phyloP scores from a whole-genome alignment of 2,113 vertebrate species.

The Poeciliopsis prolifica region DNA sequence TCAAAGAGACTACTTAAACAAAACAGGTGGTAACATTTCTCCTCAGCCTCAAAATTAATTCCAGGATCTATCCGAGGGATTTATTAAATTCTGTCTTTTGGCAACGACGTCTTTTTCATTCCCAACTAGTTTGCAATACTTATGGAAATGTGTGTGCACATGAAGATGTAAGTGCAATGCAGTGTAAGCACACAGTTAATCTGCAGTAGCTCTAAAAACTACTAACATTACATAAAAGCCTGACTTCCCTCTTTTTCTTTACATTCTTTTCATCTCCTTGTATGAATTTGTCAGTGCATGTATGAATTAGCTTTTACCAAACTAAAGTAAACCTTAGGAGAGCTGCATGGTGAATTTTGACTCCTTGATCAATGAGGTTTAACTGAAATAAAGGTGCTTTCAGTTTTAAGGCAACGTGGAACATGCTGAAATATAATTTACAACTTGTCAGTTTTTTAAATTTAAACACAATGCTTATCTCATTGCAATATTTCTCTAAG shows the following conservation, averaged over 20 bases:
- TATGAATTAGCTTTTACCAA: not conserved
- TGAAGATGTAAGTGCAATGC: slow-evolving; percentile 30
- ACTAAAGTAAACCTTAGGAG: too few relatives aligned
- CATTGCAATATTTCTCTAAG: not conserved
- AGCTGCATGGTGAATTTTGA: not conserved
- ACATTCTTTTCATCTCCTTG: not conserved
- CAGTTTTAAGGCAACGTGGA: not conserved
- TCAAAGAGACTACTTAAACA: slow-evolving; percentile 80
- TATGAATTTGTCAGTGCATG: not conserved
- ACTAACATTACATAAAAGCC: slow-evolving; percentile 4
- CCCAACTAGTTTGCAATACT: slow-evolving; percentile 44
- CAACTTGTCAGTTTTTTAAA: not conserved
- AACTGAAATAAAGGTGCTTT: not conserved
- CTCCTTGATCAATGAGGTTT: too few relatives aligned
- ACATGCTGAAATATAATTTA: not conserved
- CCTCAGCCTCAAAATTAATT: slow-evolving; percentile 71
- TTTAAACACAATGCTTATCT: not conserved
- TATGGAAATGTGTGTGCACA: slow-evolving; percentile 18
- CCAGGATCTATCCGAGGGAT: slow-evolving; percentile 75
- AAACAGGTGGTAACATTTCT: slow-evolving; percentile 77
- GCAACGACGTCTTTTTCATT: slow-evolving; percentile 62
- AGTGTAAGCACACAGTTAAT: slow-evolving; percentile 7
- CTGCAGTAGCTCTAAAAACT: slow-evolving; percentile 25
- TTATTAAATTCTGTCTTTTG: slow-evolving; percentile 78
- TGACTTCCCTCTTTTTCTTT: not conserved